Conservation (phyloP, 2,113 vertebrate species). For the Daubentonia madagascariensis region DNA sequence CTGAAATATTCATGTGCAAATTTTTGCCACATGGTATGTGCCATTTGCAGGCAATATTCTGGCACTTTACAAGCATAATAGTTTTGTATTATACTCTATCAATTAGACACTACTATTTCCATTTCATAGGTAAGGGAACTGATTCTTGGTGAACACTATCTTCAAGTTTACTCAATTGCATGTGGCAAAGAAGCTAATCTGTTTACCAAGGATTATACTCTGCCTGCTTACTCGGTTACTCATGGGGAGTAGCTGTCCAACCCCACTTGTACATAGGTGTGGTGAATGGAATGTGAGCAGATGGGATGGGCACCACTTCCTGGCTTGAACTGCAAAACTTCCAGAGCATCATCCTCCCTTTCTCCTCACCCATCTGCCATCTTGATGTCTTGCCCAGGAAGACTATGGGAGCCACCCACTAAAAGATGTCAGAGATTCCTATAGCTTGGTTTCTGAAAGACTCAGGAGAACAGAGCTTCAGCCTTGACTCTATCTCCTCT, state of each 20-base stretch:
- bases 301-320: accelerated
- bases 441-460: neutral
- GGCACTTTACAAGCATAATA: neutral
- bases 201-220: neutral
- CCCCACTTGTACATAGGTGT: accelerated
- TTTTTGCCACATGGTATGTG: neutral
- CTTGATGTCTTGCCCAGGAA: neutral
- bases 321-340: neutral
- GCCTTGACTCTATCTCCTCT: neutral
- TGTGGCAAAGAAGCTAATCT: neutral
- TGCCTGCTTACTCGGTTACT: neutral
- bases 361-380: neutral
- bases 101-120: neutral
- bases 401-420: neutral
- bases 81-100: neutral
- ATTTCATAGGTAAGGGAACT: neutral
- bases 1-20: neutral
- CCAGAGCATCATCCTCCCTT: neutral
- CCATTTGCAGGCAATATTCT: neutral
- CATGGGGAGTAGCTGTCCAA: accelerated
- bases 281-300: neutral
- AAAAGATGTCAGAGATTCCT: neutral
- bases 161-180: neutral
- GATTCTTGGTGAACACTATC: neutral
- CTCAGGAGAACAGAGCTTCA: neutral